Percentiles rank a stretch among this genome's conserved stretches.
Evolutionary conservation across 2,797 vertebrate genomes (phyloP).

Genomic region (Toxotes lorentzi): DNA sequence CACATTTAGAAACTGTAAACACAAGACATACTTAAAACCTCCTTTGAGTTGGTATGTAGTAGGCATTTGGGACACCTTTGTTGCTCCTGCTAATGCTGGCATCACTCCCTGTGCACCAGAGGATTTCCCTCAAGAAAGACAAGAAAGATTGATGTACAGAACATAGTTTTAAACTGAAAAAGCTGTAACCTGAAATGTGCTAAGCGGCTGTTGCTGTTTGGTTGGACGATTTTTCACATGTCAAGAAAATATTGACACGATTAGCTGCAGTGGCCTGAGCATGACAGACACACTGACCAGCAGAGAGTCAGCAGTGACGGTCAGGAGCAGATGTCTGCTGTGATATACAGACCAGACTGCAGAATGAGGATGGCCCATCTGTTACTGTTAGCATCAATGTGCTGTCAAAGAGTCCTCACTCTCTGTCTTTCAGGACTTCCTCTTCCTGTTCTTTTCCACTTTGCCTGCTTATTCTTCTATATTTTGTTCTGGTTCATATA

Average conservation of each 20-base stretch:
- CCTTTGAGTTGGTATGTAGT: neutral
- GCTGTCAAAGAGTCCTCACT: conserved; percentile 24
- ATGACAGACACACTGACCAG: conserved; percentile 50
- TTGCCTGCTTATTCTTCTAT: neutral
- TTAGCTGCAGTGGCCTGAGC: conserved; percentile 31
- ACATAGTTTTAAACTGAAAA: neutral
- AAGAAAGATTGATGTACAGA: neutral
- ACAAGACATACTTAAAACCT: neutral
- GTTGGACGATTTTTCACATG: neutral
- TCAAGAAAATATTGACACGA: conserved; percentile 66
- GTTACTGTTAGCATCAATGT: conserved; percentile 34
- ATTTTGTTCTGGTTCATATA: neutral
- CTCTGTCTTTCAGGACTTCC: conserved; percentile 3
- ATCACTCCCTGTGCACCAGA: neutral
- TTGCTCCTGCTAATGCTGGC: neutral
- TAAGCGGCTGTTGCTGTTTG: neutral
- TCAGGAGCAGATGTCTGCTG: conserved; percentile 63
- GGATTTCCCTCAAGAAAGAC: neutral
- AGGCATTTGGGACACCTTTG: neutral
- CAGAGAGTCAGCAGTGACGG: conserved; percentile 37
- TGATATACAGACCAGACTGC: conserved; percentile 40
- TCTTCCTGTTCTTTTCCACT: neutral
- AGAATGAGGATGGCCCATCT: conserved; percentile 49
- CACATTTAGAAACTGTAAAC: neutral
- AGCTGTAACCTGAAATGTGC: neutral